Base-by-base conservation (phyloP, 2,888 invertebrate species). In the Frankliniella fusca region DNA sequence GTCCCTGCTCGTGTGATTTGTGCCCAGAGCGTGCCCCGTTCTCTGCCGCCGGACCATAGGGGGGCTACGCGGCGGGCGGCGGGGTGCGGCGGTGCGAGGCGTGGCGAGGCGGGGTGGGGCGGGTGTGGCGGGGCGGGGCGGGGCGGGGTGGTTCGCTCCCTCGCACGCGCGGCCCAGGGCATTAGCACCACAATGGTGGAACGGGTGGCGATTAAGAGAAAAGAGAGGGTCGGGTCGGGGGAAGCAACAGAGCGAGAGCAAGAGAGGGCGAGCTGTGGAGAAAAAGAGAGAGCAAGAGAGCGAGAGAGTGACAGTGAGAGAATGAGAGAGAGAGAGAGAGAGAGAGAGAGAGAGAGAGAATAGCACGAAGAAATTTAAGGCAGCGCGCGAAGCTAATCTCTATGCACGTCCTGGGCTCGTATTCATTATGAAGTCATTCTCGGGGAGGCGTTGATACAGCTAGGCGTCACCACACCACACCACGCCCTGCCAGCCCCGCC, bases 131-230 rank as follows among this genome's bases (percentile, higher is more conserved):
- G n/a, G n/a, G n/a, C n/a, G n/a, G 50, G 50, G 50, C 50, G 50
- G 54, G 54, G 61, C 7, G 61, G 7, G 61, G 18, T 18, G 18
- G 11, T 5, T 2, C 38, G 38, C 38, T 38, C 38, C 38, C 38
- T 38, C 38, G 38, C 38, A 38, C 38, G 38, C 38, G 38, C 38
- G 38, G 61, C 11, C 18, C 54, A 15, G 61, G 70, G 70, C 70
- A 76, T 76, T 76, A 76, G 27, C 70, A 76, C 70, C 70, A 76
- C 70, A 76, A 76, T 76, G 70, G 70, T 76, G 23, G 27, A 38
- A 38, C 54, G 15, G 54, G 54, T 20, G 54, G 54, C 54, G 54
- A 54, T 54, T 54, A 54, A 54, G 18, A 54, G 54, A 54, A 20
- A 54, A 20, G 54, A 20, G 54, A 15, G 18, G 54, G 18, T 15